Conservation (phyloP, 2,113 vertebrate genomes). For the Rhineura floridana region DNA sequence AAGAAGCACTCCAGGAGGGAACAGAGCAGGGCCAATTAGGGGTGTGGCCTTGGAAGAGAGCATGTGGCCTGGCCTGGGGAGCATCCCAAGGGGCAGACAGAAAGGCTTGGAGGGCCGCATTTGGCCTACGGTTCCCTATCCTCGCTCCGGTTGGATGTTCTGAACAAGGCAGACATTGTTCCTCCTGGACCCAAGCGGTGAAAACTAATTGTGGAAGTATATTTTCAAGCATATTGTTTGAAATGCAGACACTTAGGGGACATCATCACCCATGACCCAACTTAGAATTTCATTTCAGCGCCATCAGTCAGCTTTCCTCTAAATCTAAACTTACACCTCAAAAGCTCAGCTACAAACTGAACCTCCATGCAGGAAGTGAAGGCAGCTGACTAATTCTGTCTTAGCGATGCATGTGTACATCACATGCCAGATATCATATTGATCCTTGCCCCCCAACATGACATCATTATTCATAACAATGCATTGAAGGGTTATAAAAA, state of each 20-base stretch:
- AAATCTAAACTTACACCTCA: constrained; percentile 24
- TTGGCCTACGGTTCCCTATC: background rate
- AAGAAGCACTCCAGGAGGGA: too few species aligned
- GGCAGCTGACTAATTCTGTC: constrained; percentile 42
- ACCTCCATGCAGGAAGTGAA: constrained; percentile 39
- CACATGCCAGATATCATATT: constrained; percentile 44
- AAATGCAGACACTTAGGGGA: constrained; percentile 54
- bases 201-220: constrained; percentile 13
- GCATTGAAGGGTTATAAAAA: constrained; percentile 58
- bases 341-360: constrained; percentile 55
- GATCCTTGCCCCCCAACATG: constrained; percentile 58
- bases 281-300: constrained; percentile 58
- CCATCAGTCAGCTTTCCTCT: constrained; percentile 43
- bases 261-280: constrained; percentile 22
- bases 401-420: constrained; percentile 64
- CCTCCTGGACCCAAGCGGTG: constrained; percentile 7
- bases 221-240: constrained; percentile 51
- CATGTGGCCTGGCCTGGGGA: too few species aligned
- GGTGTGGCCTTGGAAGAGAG: too few species aligned
- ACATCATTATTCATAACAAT: constrained; percentile 68
- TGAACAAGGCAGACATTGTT: background rate
- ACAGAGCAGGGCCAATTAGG: too few species aligned
- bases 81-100: too few species aligned
- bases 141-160: background rate
- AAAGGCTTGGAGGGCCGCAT: too few species aligned